These are phyloP conservation scores for Folsomia candida DNA, from an alignment of 2,888 invertebrate genomes.

Conservation along the genomic window DNA sequence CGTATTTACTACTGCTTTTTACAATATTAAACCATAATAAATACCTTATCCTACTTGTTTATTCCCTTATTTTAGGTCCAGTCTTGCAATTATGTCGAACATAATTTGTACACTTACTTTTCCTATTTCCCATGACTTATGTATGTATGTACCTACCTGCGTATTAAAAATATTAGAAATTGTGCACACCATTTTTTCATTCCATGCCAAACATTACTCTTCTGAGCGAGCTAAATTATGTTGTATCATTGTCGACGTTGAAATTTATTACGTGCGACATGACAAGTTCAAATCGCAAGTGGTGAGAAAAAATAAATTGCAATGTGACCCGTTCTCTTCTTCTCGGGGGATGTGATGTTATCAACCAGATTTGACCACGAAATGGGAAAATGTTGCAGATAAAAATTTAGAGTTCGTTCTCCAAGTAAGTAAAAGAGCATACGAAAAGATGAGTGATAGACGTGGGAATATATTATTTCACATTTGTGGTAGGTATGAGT, in stretches of 20 bases:
- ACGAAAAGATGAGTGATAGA: background rate
- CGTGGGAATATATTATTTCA: conserved; percentile 2
- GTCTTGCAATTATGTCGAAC: background rate
- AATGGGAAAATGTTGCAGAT: conserved; percentile 11
- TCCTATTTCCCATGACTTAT: background rate
- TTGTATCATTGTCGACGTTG: background rate
- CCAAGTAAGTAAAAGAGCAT: too few species aligned
- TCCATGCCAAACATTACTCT: too few species aligned
- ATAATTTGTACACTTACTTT: too few species aligned
- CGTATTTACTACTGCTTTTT: too few species aligned
- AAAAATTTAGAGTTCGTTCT: background rate
- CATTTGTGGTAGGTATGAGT: too few species aligned
- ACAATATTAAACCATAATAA: too few species aligned
- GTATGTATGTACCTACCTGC: too few species aligned
- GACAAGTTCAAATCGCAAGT: conserved; percentile 11
- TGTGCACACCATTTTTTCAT: too few species aligned
- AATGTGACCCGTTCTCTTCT: background rate
- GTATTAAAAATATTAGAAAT: too few species aligned
- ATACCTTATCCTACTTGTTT: too few species aligned
- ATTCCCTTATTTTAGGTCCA: background rate
- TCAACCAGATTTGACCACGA: conserved; percentile 4
- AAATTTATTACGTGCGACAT: conserved; percentile 12
- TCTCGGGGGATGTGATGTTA: background rate
- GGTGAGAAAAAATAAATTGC: conserved; percentile 17
- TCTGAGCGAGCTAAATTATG: background rate